Base-by-base conservation (phyloP, 2,113 vertebrate species). In the Parus major region DNA sequence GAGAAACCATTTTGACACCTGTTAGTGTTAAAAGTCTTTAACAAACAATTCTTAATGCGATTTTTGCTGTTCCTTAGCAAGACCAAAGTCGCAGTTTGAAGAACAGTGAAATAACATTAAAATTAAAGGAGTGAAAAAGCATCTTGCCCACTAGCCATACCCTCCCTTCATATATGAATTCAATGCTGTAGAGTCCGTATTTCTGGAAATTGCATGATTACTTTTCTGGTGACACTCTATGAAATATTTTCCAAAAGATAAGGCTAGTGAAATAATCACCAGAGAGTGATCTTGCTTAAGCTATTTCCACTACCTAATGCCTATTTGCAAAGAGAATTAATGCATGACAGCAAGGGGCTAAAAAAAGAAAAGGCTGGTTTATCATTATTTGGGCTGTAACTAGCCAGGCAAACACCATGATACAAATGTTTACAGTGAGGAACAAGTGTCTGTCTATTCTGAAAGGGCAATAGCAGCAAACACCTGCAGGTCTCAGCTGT, bases 401-500 rank as follows among this genome's bases (percentile, higher is more conserved):
- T 91, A 94, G 63, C 92, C 81, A 60, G 75, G 79, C 75, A 88
- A 92, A 59, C 75, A 91, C 72, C 72, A 41, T 4, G 27, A 72
- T 61, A 60, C 61, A 87, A 89, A 94, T 56, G 81, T 93, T 95
- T 97, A 88, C 84, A 21, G 64, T 60, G 23, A 76, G 50, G 72
- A 95, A 53, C 50, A 61, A 53, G 69, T 71, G 91, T 94, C 89
- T 92, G 56, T 96, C 77, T 46, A 11, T 89, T 87, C 84, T 47
- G 57, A 89, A 93, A 83, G 57, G n/a, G 79, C 72, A 90, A 88
- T 81, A 92, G 92, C 93, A 72, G 84, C 88, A 95, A 97, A 95
- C 95, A 97, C 97, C 97, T 98, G 97, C 97, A 97, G 96, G 96
- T 96, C 92, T 97, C 76, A 92, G 53, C 82, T 97, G 93, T 97